phyloP scores from a whole-genome alignment of 2,113 vertebrate species.

The Salvator merianae region DNA sequence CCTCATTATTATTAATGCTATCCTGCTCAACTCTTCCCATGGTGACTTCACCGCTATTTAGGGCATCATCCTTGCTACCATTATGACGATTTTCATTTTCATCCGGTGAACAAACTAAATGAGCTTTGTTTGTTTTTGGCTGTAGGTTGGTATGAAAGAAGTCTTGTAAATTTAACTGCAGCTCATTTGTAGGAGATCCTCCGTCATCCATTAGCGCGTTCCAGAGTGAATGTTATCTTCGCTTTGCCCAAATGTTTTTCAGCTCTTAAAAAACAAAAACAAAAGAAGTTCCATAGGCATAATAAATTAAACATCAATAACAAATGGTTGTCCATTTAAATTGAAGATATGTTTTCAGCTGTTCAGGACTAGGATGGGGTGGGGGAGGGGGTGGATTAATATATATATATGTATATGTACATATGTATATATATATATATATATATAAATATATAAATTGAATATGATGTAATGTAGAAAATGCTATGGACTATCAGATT shows the following conservation, averaged over 20 bases:
- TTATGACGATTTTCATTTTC: conserved; percentile 81
- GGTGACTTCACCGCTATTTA: conserved; percentile 48
- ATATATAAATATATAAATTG: too few relatives aligned
- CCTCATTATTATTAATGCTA: conserved; percentile 81
- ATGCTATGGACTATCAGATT: too few relatives aligned
- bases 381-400: too few relatives aligned
- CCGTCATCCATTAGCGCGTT: conserved; percentile 81
- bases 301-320: too few relatives aligned
- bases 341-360: too few relatives aligned
- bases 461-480: too few relatives aligned
- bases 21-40: conserved; percentile 77
- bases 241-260: conserved; percentile 59
- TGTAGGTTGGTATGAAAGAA: conserved; percentile 46
- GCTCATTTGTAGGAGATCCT: conserved; percentile 59
- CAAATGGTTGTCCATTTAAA: too few relatives aligned
- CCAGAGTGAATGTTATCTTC: conserved; percentile 55
- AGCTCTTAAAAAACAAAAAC: conserved; percentile 65
- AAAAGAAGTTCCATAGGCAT: conserved; percentile 22
- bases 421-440: too few relatives aligned
- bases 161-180: conserved; percentile 69
- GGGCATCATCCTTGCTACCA: conserved; percentile 36
- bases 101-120: conserved; percentile 71
- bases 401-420: too few relatives aligned
- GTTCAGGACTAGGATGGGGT: too few relatives aligned
- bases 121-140: conserved; percentile 49